Evolutionary conservation across 2,113 vertebrate species (phyloP).

Genomic region (Tetrax tetrax): DNA sequence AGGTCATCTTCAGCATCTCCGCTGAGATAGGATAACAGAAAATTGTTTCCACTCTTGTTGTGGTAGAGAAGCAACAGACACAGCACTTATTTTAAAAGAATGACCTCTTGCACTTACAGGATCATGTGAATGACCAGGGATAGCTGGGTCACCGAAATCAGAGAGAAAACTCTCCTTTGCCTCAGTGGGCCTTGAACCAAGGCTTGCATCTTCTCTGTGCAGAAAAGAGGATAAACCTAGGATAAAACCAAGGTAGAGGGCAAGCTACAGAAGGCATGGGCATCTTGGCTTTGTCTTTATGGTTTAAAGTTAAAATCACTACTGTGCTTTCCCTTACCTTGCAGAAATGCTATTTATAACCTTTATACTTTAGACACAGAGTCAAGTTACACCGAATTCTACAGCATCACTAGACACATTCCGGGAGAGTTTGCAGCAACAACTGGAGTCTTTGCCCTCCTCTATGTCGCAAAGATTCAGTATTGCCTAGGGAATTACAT

Average conservation of each 20-base stretch:
- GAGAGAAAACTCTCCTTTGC: not conserved
- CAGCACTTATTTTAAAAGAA: not conserved
- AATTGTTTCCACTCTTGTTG: not conserved
- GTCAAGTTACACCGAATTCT: not conserved
- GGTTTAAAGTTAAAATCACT: not conserved
- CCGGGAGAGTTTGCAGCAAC: not conserved
- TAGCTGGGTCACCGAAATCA: not conserved
- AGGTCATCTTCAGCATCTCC: not conserved
- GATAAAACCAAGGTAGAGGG: not conserved
- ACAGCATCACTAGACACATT: not conserved
- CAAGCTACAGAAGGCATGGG: not conserved
- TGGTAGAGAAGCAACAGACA: not conserved
- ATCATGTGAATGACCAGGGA: not conserved
- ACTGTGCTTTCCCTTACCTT: not conserved
- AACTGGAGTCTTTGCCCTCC: not conserved
- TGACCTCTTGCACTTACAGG: accelerated
- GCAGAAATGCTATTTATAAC: not conserved
- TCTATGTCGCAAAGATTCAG: not conserved
- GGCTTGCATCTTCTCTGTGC: not conserved
- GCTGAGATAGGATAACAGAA: not conserved
- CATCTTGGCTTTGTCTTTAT: not conserved
- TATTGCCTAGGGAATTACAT: not conserved
- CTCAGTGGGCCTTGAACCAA: not conserved
- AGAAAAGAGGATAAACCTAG: not conserved
- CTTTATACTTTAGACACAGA: not conserved